phyloP scores from a whole-genome alignment of 2,113 vertebrate species.

The Helogale parvula region DNA sequence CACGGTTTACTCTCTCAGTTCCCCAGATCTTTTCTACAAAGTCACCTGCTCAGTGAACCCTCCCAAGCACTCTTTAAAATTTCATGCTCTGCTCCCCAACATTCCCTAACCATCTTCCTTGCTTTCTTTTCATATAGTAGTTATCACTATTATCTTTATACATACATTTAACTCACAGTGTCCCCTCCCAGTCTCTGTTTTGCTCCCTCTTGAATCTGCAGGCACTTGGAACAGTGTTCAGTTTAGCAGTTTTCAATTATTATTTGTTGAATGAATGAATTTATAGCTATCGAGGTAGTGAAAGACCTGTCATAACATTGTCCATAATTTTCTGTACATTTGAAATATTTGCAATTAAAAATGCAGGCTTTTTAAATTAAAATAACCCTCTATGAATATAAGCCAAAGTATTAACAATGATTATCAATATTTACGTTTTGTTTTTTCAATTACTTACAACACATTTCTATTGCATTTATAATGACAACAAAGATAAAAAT shows the following conservation, averaged over 20 bases:
- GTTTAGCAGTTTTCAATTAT: not conserved
- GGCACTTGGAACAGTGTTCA: not conserved
- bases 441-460: not conserved
- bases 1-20: not conserved
- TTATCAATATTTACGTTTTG: not conserved
- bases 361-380: not conserved
- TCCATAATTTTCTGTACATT: not conserved
- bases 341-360: constrained; percentile 11
- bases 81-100: not conserved
- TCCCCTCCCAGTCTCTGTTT: not conserved
- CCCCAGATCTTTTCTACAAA: not conserved
- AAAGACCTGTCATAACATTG: not conserved
- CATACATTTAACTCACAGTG: not conserved
- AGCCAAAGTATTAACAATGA: not conserved
- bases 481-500: not conserved
- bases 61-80: not conserved
- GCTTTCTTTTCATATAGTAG: not conserved
- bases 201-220: not conserved
- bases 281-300: not conserved
- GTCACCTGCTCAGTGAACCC: not conserved
- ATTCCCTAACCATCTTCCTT: not conserved
- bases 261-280: not conserved
- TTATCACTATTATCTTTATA: not conserved
- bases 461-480: not conserved
- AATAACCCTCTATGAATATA: not conserved